These are phyloP conservation scores for Fragum sueziense DNA, from an alignment of 2,888 invertebrate genomes.

Conservation along the genomic window DNA sequence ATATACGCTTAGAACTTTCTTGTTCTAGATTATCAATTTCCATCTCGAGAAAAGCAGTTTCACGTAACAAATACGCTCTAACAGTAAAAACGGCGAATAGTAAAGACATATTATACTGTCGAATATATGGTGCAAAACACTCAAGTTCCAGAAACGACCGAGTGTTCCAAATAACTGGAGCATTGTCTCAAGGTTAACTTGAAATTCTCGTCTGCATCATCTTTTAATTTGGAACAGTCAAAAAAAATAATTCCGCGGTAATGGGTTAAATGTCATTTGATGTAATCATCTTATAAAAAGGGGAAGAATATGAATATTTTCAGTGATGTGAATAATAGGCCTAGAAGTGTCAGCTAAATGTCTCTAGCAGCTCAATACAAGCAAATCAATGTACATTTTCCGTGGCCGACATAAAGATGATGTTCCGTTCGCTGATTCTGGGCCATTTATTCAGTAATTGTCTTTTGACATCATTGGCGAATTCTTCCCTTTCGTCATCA, in stretches of 20 bases:
- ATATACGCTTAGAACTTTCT: too few species aligned
- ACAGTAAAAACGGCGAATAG: too few species aligned
- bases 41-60: too few species aligned
- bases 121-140: too few species aligned
- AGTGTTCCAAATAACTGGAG: not conserved
- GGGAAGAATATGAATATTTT: not conserved
- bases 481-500: constrained; percentile 2
- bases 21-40: too few species aligned
- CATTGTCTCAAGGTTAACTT: not conserved
- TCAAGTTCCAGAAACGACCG: too few species aligned
- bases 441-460: constrained; percentile 34
- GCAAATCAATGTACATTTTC: not conserved
- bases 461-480: not conserved
- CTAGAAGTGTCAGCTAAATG: not conserved
- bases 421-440: not conserved
- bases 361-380: not conserved
- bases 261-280: not conserved
- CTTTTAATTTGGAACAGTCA: too few species aligned
- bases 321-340: not conserved
- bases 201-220: too few species aligned
- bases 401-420: constrained; percentile 4
- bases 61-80: too few species aligned
- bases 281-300: not conserved
- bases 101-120: too few species aligned
- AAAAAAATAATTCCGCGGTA: not conserved